Evolutionary conservation across 2,797 vertebrate species (phyloP).

Genomic region (Cirrhinus molitorella): DNA sequence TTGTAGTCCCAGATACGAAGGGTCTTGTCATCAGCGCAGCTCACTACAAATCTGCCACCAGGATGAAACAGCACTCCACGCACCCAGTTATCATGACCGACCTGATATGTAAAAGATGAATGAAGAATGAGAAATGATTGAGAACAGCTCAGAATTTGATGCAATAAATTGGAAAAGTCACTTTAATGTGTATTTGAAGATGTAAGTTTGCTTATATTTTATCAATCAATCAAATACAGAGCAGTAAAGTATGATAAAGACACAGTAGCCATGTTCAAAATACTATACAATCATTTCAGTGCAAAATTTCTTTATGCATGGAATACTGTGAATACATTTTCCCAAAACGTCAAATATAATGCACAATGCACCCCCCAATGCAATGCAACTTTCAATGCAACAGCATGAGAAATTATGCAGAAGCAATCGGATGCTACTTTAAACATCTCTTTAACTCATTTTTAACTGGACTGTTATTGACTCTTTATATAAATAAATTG

Average conservation of each 20-base stretch:
- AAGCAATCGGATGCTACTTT: neutral
- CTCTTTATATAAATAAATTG: neutral
- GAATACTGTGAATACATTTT: neutral
- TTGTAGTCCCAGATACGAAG: conserved; percentile 99
- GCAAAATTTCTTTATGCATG: neutral
- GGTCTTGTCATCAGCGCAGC: conserved; percentile 99
- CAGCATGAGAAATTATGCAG: neutral
- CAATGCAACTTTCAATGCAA: neutral
- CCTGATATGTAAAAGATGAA: conserved; percentile 62
- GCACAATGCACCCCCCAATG: neutral
- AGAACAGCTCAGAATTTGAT: neutral
- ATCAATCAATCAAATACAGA: neutral
- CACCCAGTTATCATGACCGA: conserved; percentile 93
- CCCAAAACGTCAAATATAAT: neutral
- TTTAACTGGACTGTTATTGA: neutral
- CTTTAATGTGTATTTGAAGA: neutral
- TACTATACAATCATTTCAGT: neutral
- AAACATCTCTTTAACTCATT: neutral
- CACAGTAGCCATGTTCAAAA: neutral
- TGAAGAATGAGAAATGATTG: neutral
- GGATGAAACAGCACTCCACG: conserved; percentile 96
- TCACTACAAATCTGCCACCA: conserved; percentile 97
- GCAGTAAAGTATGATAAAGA: neutral
- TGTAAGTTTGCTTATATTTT: neutral
- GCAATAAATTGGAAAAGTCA: no score